Conservation (phyloP, 2,888 invertebrate species). For the Cloeon dipterum region DNA sequence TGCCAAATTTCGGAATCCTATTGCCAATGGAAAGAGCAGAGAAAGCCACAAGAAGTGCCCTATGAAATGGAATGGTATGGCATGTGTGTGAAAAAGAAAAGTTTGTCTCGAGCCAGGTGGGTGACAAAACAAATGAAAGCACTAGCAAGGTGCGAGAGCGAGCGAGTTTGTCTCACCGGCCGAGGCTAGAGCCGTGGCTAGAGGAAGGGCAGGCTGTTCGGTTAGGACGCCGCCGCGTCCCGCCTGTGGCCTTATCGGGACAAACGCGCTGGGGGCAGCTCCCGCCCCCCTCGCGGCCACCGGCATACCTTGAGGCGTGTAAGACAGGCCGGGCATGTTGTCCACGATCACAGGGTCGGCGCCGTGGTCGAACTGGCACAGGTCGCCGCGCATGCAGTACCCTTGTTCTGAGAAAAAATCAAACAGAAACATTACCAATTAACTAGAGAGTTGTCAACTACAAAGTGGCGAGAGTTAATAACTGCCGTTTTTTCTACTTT, state of each 20-base stretch:
- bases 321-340: constrained; percentile 54
- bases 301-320: constrained; percentile 28
- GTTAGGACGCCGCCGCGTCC: constrained; percentile 11
- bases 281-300: constrained; percentile 13
- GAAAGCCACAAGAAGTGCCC: too few relatives aligned
- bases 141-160: too few relatives aligned
- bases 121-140: background rate
- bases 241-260: constrained; percentile 8
- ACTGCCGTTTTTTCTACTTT: too few relatives aligned
- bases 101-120: background rate
- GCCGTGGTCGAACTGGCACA: constrained; percentile 94
- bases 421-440: too few relatives aligned
- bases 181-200: constrained; percentile 9
- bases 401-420: constrained; percentile 50
- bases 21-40: too few relatives aligned
- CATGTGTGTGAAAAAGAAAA: too few relatives aligned
- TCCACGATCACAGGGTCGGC: constrained; percentile 88
- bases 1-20: too few relatives aligned
- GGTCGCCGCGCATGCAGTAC: constrained; percentile 88
- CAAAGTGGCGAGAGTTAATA: background rate
- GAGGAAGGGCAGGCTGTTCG: constrained; percentile 13
- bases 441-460: background rate
- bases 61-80: too few relatives aligned
- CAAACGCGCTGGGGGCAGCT: constrained; percentile 3
- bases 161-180: constrained; percentile 4